phyloP scores from a whole-genome alignment of 2,888 invertebrate species.

The Oithona nana region DNA sequence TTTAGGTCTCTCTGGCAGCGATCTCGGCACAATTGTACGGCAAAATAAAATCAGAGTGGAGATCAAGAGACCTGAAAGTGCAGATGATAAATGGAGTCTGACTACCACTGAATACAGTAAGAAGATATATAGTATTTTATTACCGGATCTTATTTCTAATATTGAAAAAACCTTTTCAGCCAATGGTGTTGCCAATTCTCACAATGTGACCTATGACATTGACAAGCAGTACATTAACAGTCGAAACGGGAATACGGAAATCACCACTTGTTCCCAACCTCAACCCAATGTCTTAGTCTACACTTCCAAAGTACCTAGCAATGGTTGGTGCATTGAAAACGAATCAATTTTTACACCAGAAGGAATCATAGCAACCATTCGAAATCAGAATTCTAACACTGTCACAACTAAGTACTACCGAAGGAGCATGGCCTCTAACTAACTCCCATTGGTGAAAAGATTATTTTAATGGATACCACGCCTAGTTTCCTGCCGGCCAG shows the following conservation, averaged over 20 bases:
- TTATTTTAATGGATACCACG: no score
- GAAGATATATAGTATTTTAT: neutral
- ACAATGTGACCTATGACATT: neutral
- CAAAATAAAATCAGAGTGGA: neutral
- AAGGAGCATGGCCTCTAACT: no score
- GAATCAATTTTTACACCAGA: neutral
- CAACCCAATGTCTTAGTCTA: neutral
- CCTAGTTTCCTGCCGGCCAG: no score
- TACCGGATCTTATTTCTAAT: no score
- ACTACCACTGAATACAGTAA: neutral
- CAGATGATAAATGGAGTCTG: neutral
- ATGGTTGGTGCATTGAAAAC: neutral
- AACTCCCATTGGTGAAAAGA: no score
- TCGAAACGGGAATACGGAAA: neutral
- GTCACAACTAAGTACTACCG: neutral
- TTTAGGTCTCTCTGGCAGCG: neutral
- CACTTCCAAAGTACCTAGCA: neutral
- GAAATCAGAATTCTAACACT: neutral
- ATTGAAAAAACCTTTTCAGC: no score
- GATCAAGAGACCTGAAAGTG: neutral
- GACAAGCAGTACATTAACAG: neutral
- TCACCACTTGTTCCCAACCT: neutral
- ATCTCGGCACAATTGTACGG: neutral
- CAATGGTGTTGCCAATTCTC: neutral
- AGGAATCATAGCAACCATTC: neutral